phyloP scores from a whole-genome alignment of 1,140 invertebrate species.

The Sinonovacula constricta region DNA sequence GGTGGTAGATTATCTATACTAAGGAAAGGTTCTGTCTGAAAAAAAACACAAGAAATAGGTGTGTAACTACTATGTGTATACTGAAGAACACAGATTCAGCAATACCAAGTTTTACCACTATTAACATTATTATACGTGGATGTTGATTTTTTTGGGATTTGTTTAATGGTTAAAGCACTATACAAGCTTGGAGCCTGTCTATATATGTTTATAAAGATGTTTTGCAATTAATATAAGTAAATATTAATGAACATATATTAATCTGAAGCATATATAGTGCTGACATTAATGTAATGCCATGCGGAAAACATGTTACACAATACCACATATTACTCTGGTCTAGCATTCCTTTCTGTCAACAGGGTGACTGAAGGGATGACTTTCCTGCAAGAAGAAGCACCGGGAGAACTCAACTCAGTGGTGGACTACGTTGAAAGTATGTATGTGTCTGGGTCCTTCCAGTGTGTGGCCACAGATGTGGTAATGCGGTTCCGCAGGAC shows the following conservation, averaged over 20 bases:
- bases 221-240: too few relatives aligned
- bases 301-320: too few relatives aligned
- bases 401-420: slow-evolving; percentile 15
- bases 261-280: neutral
- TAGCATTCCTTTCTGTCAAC: slow-evolving; percentile 51
- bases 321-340: too few relatives aligned
- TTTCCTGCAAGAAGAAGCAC: slow-evolving; percentile 2
- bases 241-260: neutral
- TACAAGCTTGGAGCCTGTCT: neutral
- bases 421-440: slow-evolving; percentile 45
- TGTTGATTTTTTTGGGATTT: too few relatives aligned
- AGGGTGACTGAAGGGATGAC: slow-evolving; percentile 38
- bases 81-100: too few relatives aligned
- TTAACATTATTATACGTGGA: too few relatives aligned
- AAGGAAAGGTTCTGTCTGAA: slow-evolving; percentile 48
- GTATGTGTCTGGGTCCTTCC: slow-evolving; percentile 28
- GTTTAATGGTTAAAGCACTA: neutral
- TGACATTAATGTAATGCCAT: too few relatives aligned
- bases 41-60: too few relatives aligned
- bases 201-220: too few relatives aligned
- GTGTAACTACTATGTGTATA: too few relatives aligned
- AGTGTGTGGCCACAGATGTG: neutral
- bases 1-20: slow-evolving; percentile 42
- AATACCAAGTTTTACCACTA: too few relatives aligned
- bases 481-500: neutral